Evolutionary conservation across 1,140 invertebrate species (phyloP), one percentile per base, ranked within the genome.

Genomic region (Drosophila ercepeae): DNA sequence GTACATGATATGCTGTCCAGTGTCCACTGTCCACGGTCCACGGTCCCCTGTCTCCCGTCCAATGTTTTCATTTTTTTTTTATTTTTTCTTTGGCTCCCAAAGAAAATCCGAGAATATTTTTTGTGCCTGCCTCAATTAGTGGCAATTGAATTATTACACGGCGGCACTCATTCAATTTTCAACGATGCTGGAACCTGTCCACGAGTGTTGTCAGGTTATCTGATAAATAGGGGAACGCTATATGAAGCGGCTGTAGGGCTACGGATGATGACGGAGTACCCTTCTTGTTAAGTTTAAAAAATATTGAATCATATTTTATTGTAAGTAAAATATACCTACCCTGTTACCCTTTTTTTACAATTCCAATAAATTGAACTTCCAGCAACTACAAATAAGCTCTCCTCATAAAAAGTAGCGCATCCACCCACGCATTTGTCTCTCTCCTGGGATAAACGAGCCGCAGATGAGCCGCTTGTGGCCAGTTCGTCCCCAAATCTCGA

Each of bases 81-180:
- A 53, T 48, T 59, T 23, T 36, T 68, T 59, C 27, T 36, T 68
- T 29, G 46, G 46, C 34, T 63, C 18, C 42, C 36, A 42, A 51
- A 74, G 82, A 88, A 88, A 86, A 86, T 82, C 64, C 68, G 73
- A 88, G 77, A 75, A 58, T 63, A 8, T 39, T 14, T 67, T 49
- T 59, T 36, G 68, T 74, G 82, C 81, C 52, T 69, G 74, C 60
- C 83, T 88, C 82, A 88, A 88, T 88, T 88, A 68, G 83, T 36
- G 78, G 41, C 82, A 88, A 88, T 88, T 88, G 82, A 89, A 89
- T 88, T 89, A 88, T 88, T 88, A 88, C 81, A 88, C 77, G 74
- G 73, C 82, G 74, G 68, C 74, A 89, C 82, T 88, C 83, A 88
- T 88, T 88, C 74, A 88, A 89, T 88, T 88, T 82, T 71, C 74